phyloP scores from a whole-genome alignment of 2,113 vertebrate genomes.

The Taxidea taxus region DNA sequence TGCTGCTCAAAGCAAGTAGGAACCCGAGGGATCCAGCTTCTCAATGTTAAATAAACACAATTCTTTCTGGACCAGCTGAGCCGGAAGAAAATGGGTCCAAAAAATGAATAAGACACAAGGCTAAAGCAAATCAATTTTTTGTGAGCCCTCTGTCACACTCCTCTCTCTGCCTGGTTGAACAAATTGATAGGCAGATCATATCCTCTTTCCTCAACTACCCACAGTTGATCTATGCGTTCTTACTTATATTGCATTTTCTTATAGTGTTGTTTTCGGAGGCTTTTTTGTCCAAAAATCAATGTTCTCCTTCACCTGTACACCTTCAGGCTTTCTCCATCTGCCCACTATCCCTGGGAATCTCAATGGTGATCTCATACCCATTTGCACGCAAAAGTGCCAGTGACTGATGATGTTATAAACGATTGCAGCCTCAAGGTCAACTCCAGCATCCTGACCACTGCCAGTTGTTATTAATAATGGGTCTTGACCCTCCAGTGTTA shows the following conservation, averaged over 20 bases:
- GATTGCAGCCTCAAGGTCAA: background rate
- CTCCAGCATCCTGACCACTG: background rate
- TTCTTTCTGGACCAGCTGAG: slow-evolving; percentile 39
- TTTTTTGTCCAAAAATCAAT: background rate
- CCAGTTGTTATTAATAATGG: background rate
- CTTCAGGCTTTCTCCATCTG: background rate
- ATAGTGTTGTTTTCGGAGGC: background rate
- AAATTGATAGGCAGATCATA: too few species aligned
- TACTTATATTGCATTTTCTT: background rate
- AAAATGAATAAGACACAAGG: slow-evolving; percentile 14
- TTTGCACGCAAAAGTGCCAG: background rate
- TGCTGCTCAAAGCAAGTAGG: slow-evolving; percentile 30
- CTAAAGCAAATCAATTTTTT: background rate
- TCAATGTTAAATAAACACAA: slow-evolving; percentile 60
- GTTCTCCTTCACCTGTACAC: background rate
- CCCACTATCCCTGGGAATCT: background rate
- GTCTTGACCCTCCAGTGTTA: background rate
- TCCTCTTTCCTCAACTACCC: background rate
- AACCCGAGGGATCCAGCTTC: slow-evolving; percentile 22
- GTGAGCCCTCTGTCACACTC: background rate
- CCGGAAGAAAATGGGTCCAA: slow-evolving; percentile 41
- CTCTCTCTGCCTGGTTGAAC: background rate
- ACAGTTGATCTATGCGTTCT: background rate
- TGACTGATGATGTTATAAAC: background rate
- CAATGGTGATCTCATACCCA: background rate